These are phyloP conservation scores for Pollenia amentaria DNA, from an alignment of 2,888 invertebrate species.

Conservation along the genomic window DNA sequence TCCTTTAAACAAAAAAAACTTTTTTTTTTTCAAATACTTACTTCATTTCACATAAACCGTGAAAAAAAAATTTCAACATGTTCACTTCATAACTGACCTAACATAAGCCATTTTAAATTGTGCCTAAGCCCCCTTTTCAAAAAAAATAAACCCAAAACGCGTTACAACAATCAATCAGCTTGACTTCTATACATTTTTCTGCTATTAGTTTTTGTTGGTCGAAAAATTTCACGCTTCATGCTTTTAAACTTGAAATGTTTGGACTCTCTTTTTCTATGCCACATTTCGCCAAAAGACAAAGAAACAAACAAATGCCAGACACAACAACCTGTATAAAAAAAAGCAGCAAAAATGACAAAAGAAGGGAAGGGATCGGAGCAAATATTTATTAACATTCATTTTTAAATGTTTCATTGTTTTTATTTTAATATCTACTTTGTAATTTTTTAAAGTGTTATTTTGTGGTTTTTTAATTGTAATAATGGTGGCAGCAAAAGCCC, in stretches of 20 bases:
- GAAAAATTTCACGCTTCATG: slow-evolving; percentile 59
- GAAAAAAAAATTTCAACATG: slow-evolving; percentile 22
- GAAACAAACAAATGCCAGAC: slow-evolving; percentile 21
- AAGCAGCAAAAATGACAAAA: slow-evolving; percentile 1
- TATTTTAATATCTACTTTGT: slow-evolving; percentile 57
- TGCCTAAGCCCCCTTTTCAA: slow-evolving; percentile 16
- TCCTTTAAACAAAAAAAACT: neutral
- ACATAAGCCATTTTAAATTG: slow-evolving; percentile 72
- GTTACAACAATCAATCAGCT: slow-evolving; percentile 68
- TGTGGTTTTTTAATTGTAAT: slow-evolving; percentile 56
- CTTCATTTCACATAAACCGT: slow-evolving; percentile 1
- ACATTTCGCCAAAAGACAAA: slow-evolving; percentile 21
- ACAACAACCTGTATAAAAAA: slow-evolving; percentile 27
- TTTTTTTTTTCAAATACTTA: no score
- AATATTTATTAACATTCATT: slow-evolving; percentile 56
- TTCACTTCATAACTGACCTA: slow-evolving; percentile 68
- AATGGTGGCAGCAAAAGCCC: slow-evolving; percentile 26
- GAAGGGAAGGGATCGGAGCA: slow-evolving; percentile 8
- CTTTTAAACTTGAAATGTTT: slow-evolving; percentile 51
- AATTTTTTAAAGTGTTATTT: slow-evolving; percentile 57
- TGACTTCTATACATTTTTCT: slow-evolving; percentile 39
- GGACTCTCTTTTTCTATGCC: slow-evolving; percentile 22
- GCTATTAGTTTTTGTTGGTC: slow-evolving; percentile 30
- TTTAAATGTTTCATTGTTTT: slow-evolving; percentile 59
- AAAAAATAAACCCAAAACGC: slow-evolving; percentile 33